Evolutionary conservation across 2,113 vertebrate species (phyloP), one percentile per base, ranked within the genome.

Genomic region (Psittacus erithacus): DNA sequence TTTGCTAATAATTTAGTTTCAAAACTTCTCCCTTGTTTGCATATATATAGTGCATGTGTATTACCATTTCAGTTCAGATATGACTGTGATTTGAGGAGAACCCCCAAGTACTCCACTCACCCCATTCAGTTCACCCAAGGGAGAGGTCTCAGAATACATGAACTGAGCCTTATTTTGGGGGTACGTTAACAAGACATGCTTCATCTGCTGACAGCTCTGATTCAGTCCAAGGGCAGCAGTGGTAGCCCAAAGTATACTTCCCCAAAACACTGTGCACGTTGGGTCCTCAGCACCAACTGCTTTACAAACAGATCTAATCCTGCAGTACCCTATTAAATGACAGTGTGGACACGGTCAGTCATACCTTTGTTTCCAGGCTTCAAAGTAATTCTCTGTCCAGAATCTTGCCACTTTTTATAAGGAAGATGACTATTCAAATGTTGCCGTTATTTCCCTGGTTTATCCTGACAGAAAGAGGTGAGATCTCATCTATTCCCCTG

Each of bases 111-210:
- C 9, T 29, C 20, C 20, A 3, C 15, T 80, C 35, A 33, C 2
- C 24, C 55, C 46, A 6, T 24, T 25, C 35, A 35, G 9, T 18
- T 41, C 11, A 24, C 13, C 10, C 0, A 0, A 47, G 24, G 13
- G 33, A 46, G 7, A 64, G 13, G 52, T 23, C 49, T 46, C 41
- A n/a, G 35, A 76, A 33, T 6, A 27, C 19, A 43, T 1, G 4
- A 69, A n/a, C 2, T 41, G 1, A 59, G 29, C n/a, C 24, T 67
- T 23, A 39, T 38, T 68, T 23, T 78, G 49, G 20, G 57, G 24
- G 13, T 62, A 29, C 13, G 44, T 14, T 33, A 44, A 74, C 35
- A 28, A 74, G 20, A 43, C 3, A 10, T 60, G 20, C 23, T 83
- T 68, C 59, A 31, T 22, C 59, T 85, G 29, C 25, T 74, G 38